Evolutionary conservation across 2,888 invertebrate species (phyloP).

Genomic region (Cephus runcator): DNA sequence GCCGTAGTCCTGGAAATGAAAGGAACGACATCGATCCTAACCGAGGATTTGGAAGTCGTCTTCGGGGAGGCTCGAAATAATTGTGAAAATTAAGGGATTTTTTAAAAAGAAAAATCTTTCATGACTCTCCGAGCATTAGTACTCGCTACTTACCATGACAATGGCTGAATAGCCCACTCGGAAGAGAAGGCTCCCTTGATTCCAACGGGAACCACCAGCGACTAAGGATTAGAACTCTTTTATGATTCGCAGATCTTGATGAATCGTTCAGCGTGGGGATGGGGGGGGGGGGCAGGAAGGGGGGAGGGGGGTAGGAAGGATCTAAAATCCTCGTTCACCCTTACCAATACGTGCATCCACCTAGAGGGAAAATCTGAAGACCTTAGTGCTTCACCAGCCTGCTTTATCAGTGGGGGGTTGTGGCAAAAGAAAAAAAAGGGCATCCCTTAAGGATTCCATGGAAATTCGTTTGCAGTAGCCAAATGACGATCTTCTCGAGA

Average conservation of each 20-base stretch:
- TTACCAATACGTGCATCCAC: background rate
- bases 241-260: slow-evolving; percentile 56
- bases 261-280: slow-evolving; percentile 39
- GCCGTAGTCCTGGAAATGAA: background rate
- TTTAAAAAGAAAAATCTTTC: background rate
- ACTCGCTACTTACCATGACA: slow-evolving; percentile 52
- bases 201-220: slow-evolving; percentile 41
- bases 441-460: background rate
- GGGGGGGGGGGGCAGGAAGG: background rate
- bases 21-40: background rate
- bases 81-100: background rate
- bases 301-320: background rate
- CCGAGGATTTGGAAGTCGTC: background rate
- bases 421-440: background rate
- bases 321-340: background rate
- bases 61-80: background rate
- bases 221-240: slow-evolving; percentile 54
- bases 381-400: background rate
- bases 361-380: background rate
- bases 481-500: background rate
- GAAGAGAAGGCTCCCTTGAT: slow-evolving; percentile 28
- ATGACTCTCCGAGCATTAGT: background rate
- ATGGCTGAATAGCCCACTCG: slow-evolving; percentile 36
- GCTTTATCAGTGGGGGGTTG: background rate
- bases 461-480: background rate